Evolutionary conservation across 2,113 vertebrate species (phyloP).

Genomic region (Excalfactoria chinensis): DNA sequence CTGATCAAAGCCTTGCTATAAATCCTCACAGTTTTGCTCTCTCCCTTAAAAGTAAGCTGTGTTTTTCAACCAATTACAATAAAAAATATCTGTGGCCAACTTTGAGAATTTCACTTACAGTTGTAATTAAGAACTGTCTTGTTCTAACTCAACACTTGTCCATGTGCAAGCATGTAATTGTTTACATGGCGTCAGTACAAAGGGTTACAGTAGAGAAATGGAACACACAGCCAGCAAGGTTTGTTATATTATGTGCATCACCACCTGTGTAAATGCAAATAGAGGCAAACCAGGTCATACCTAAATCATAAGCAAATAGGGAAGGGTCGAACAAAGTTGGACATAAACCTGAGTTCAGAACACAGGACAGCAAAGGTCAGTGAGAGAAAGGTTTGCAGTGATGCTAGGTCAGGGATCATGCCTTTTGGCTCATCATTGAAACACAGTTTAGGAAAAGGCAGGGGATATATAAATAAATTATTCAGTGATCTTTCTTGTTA

Average conservation of each 20-base stretch:
- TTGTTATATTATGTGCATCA: background rate
- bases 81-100: background rate
- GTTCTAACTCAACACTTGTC: background rate
- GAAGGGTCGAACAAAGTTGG: background rate
- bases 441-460: background rate
- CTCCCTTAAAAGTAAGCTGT: background rate
- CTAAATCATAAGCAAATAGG: background rate
- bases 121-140: background rate
- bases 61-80: background rate
- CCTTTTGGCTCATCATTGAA: background rate
- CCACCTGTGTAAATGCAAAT: background rate
- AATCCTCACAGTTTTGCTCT: background rate
- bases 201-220: background rate
- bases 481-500: background rate
- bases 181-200: background rate
- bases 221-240: background rate
- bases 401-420: background rate
- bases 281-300: background rate
- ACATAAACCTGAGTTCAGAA: background rate
- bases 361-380: background rate
- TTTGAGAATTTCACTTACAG: background rate
- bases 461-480: background rate
- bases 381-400: background rate
- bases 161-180: background rate
- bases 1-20: background rate